Percentiles rank a stretch among this genome's conserved stretches.
phyloP scores from a whole-genome alignment of 1,140 invertebrate species.

The Zaprionus tsacasi region DNA sequence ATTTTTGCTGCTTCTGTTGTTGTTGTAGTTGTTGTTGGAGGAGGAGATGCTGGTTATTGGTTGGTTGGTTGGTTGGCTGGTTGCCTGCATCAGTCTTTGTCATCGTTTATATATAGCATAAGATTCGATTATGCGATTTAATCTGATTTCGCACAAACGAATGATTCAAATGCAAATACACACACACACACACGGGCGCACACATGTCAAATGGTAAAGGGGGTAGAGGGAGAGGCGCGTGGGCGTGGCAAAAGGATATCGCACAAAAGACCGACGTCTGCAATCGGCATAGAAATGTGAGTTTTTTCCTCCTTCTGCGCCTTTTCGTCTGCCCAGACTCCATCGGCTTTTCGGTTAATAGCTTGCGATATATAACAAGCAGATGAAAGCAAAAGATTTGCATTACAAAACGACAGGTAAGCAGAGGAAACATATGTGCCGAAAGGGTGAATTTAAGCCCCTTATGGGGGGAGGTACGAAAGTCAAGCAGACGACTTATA shows the following conservation, averaged over 20 bases:
- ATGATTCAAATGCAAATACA: constrained; percentile 81
- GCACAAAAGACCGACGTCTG: constrained; percentile 26
- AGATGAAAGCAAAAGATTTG: constrained; percentile 81
- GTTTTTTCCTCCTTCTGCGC: constrained; percentile 11
- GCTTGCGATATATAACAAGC: constrained; percentile 80
- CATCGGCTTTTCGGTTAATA: constrained; percentile 64
- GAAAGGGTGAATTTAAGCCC: constrained; percentile 37
- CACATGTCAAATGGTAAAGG: constrained; percentile 17
- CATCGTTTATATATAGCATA: constrained; percentile 74
- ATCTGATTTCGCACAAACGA: constrained; percentile 83
- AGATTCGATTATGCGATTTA: constrained; percentile 83
- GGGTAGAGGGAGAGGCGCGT: not conserved
- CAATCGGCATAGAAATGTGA: constrained; percentile 71
- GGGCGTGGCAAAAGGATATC: constrained; percentile 21
- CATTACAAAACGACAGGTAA: constrained; percentile 79
- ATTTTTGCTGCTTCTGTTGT: constrained; percentile 38
- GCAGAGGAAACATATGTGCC: constrained; percentile 34
- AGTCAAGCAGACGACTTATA: constrained; percentile 38
- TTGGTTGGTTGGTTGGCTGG: constrained; percentile 59
- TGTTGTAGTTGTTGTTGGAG: constrained; percentile 28
- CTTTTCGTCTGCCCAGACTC: not conserved
- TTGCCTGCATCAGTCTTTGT: constrained; percentile 74
- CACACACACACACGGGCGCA: constrained; percentile 25
- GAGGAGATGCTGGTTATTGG: constrained; percentile 39
- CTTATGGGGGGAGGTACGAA: not conserved